These are phyloP conservation scores for Channa argus DNA, from an alignment of 2,113 vertebrate genomes.

Conservation along the genomic window DNA sequence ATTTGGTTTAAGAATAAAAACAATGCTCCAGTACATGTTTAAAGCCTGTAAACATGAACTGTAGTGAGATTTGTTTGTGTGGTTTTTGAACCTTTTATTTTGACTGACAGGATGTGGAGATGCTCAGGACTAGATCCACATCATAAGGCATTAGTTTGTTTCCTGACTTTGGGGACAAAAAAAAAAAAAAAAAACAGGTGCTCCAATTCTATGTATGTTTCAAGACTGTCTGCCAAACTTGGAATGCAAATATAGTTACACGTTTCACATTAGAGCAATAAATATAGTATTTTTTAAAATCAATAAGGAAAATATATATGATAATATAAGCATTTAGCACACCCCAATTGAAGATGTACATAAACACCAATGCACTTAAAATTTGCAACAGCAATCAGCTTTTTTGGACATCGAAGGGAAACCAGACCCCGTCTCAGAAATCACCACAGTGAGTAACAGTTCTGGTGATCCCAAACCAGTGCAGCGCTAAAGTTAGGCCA, in stretches of 20 bases:
- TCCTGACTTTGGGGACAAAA: constrained; percentile 59
- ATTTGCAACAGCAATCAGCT: constrained; percentile 35
- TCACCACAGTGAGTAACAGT: constrained; percentile 47
- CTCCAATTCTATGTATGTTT: constrained; percentile 46
- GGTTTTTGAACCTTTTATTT: constrained; percentile 23
- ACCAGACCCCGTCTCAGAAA: constrained; percentile 44
- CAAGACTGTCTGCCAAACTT: constrained; percentile 30
- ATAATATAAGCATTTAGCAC: constrained; percentile 57
- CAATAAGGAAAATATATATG: constrained; percentile 41
- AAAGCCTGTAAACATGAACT: constrained; percentile 43
- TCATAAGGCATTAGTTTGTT: constrained; percentile 80
- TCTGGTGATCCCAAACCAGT: constrained; percentile 53
- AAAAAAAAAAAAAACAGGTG: constrained; percentile 28
- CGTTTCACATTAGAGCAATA: constrained; percentile 24
- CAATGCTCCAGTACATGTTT: constrained; percentile 7
- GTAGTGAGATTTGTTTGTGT: constrained; percentile 33
- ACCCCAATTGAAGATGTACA: constrained; percentile 46
- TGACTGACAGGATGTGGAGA: constrained; percentile 37
- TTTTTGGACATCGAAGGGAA: constrained; percentile 54
- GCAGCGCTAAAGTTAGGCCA: constrained; percentile 57
- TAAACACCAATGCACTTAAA: constrained; percentile 56
- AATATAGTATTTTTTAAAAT: constrained; percentile 4
- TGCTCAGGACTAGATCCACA: constrained; percentile 71
- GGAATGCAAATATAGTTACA: constrained; percentile 22
- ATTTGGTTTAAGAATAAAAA: constrained; percentile 17